Conservation (phyloP, 2,888 invertebrate species). For the Ormyrus labotus region DNA sequence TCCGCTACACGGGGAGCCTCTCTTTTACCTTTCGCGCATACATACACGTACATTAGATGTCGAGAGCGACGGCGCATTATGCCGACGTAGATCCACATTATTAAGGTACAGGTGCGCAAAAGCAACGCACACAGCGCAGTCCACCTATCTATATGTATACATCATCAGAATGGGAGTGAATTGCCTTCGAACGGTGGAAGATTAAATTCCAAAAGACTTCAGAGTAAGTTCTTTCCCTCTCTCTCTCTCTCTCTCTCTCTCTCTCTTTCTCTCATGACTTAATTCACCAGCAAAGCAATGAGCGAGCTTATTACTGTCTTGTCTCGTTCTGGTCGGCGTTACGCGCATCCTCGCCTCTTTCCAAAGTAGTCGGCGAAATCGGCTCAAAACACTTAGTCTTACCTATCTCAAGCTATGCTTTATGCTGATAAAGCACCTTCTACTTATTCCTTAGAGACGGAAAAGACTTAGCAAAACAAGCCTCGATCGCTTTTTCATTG, state of each 20-base stretch:
- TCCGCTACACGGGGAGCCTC: not conserved
- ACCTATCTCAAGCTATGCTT: too few relatives aligned
- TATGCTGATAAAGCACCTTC: too few relatives aligned
- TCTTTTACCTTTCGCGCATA: not conserved
- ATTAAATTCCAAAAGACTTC: slow-evolving; percentile 45
- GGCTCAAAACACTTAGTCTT: too few relatives aligned
- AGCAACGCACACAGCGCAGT: too few relatives aligned
- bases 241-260: not conserved
- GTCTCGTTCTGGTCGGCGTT: too few relatives aligned
- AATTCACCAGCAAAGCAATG: not conserved
- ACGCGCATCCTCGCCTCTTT: too few relatives aligned
- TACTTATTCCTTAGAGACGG: too few relatives aligned
- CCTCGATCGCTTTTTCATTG: too few relatives aligned
- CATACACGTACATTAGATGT: not conserved
- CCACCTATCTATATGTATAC: not conserved
- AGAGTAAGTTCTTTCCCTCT: slow-evolving; percentile 14
- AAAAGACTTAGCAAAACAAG: too few relatives aligned
- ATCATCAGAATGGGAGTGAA: slow-evolving; percentile 23
- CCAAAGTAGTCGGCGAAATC: too few relatives aligned
- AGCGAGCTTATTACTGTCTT: too few relatives aligned
- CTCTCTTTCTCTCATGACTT: not conserved
- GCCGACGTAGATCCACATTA: slow-evolving; percentile 5
- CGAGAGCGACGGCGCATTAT: slow-evolving; percentile 7
- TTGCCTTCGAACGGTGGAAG: slow-evolving; percentile 5
- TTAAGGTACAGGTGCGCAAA: slow-evolving; percentile 9